Evolutionary conservation across 2,797 vertebrate genomes (phyloP).

Genomic region (Coregonus sp.): DNA sequence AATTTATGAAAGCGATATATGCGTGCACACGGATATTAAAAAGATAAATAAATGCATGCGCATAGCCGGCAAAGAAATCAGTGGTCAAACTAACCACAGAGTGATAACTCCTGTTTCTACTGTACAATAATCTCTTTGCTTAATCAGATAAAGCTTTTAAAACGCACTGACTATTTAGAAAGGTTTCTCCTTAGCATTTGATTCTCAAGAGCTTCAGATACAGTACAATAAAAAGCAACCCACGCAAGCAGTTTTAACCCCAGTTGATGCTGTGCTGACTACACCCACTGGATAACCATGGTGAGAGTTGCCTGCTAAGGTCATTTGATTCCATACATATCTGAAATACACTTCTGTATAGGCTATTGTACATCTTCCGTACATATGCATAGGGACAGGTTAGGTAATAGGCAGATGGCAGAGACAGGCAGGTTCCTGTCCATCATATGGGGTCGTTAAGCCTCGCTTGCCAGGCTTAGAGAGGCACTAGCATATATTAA

Average conservation of each 20-base stretch:
- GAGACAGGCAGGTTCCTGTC: neutral
- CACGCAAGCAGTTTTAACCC: neutral
- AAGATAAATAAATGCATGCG: constrained; percentile 63
- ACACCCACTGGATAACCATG: constrained; percentile 31
- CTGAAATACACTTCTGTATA: constrained; percentile 57
- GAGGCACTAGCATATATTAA: neutral
- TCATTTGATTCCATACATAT: constrained; percentile 33
- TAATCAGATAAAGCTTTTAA: constrained; percentile 17
- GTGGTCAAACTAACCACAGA: constrained; percentile 34
- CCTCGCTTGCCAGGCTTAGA: neutral
- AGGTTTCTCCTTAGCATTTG: neutral
- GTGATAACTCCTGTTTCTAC: constrained; percentile 17
- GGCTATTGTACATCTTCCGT: no score
- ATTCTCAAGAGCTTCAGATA: constrained; percentile 9
- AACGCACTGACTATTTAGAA: constrained; percentile 12
- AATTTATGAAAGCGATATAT: constrained; percentile 70
- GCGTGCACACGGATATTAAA: constrained; percentile 62
- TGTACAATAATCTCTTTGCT: constrained; percentile 8
- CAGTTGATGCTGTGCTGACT: constrained; percentile 18
- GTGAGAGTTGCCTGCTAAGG: constrained; percentile 33
- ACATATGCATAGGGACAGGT: constrained; percentile 40
- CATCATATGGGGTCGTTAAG: neutral
- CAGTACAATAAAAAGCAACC: neutral
- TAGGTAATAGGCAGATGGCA: constrained; percentile 42
- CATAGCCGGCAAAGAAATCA: constrained; percentile 17